Evolutionary conservation across 2,888 invertebrate genomes (phyloP).

Genomic region (Dusona sp.): DNA sequence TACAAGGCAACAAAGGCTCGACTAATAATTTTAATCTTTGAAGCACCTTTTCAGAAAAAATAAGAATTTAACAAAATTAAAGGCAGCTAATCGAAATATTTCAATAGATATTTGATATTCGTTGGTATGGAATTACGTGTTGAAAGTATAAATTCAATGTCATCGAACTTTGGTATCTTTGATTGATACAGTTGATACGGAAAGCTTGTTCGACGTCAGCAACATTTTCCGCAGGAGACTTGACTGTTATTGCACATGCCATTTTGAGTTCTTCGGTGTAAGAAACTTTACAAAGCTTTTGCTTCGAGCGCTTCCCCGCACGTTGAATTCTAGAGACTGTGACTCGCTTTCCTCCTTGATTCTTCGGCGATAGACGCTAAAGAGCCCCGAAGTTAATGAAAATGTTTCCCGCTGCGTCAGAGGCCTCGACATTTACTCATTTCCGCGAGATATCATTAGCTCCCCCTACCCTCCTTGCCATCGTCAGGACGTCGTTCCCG

Average conservation of each 20-base stretch:
- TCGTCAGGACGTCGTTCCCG: conserved; percentile 31
- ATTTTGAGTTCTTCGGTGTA: conserved; percentile 52
- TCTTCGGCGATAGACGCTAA: conserved; percentile 62
- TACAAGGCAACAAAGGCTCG: not conserved
- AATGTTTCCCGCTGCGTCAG: conserved; percentile 80
- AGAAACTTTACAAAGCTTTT: conserved; percentile 64
- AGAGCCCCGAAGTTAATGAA: conserved; percentile 78
- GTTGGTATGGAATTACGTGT: not conserved
- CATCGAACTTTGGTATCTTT: conserved; percentile 31
- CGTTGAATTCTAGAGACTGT: conserved; percentile 29
- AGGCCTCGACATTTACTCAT: conserved; percentile 72
- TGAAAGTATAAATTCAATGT: not conserved
- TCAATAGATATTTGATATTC: not conserved
- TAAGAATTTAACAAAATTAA: not conserved
- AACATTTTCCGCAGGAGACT: conserved; percentile 32
- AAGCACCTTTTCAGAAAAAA: not conserved
- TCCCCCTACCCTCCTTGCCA: conserved; percentile 13
- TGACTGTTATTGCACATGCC: conserved; percentile 48
- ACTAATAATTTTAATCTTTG: not conserved
- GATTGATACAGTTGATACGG: conserved; percentile 18
- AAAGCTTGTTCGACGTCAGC: conserved; percentile 41
- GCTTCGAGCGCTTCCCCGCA: not conserved
- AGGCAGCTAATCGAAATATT: too few species aligned
- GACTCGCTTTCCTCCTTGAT: conserved; percentile 45
- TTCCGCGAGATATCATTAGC: conserved; percentile 75